Conservation (phyloP, 2,888 invertebrate species). For the Dicycla oo region DNA sequence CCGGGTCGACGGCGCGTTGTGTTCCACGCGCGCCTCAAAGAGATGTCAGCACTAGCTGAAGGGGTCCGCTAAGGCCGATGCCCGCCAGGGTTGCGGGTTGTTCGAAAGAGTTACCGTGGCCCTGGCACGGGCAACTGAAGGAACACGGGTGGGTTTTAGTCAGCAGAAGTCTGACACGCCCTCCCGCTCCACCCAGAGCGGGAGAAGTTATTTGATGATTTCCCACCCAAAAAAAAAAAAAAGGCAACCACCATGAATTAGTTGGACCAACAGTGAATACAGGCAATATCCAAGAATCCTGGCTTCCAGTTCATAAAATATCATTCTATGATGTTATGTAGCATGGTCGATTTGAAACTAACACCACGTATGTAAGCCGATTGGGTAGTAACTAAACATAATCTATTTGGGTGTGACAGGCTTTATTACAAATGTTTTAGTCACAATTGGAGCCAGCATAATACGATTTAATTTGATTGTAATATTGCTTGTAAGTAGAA, state of each 20-base stretch:
- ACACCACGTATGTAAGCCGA: conserved; percentile 1
- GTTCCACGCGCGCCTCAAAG: too few species aligned
- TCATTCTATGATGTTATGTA: background rate
- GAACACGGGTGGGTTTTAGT: too few species aligned
- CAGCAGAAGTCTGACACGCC: too few species aligned
- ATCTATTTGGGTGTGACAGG: conserved; percentile 25
- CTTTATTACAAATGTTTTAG: conserved; percentile 36
- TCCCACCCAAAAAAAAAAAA: too few species aligned
- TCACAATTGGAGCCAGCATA: conserved; percentile 26
- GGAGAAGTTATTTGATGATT: too few species aligned
- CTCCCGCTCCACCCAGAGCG: too few species aligned
- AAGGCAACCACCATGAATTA: background rate
- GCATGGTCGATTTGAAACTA: conserved; percentile 16
- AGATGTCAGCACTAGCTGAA: too few species aligned
- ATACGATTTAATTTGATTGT: conserved; percentile 49
- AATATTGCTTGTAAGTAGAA: conserved; percentile 14
- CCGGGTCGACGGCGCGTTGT: too few species aligned
- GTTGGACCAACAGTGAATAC: background rate
- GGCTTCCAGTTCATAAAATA: conserved; percentile 9
- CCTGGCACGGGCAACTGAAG: too few species aligned
- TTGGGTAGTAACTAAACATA: conserved; percentile 29
- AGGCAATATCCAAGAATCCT: background rate
- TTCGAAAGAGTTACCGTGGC: too few species aligned
- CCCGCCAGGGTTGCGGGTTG: too few species aligned
- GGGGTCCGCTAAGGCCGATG: too few species aligned